Conservation (phyloP, 2,888 invertebrate genomes). For the Punctoribates punctum region DNA sequence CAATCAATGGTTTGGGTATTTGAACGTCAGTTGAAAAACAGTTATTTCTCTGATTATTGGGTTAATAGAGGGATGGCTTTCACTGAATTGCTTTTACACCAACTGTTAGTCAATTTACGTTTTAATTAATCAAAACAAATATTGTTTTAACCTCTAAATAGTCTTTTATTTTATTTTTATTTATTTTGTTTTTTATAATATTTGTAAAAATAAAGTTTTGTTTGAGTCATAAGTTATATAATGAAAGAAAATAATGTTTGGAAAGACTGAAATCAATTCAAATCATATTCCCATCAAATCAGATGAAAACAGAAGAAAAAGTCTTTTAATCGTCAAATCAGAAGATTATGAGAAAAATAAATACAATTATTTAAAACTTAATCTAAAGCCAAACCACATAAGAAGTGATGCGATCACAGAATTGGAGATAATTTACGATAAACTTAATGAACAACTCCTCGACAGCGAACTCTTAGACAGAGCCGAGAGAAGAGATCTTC, state of each 20-base stretch:
- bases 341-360: slow-evolving; percentile 4
- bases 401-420: slow-evolving; percentile 72
- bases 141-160: too few species aligned
- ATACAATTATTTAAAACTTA: not conserved
- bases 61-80: too few species aligned
- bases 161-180: not conserved
- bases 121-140: too few species aligned
- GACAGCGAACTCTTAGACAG: slow-evolving; percentile 76
- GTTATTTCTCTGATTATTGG: too few species aligned
- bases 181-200: not conserved
- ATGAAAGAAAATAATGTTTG: not conserved
- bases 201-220: not conserved
- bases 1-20: not conserved
- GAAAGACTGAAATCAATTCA: not conserved
- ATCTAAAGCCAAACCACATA: not conserved
- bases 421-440: slow-evolving; percentile 78
- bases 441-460: slow-evolving; percentile 62
- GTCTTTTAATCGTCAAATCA: slow-evolving; percentile 12
- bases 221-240: not conserved
- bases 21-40: slow-evolving; percentile 1
- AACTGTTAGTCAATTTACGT: too few species aligned
- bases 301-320: not conserved
- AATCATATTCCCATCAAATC: not conserved
- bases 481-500: slow-evolving; percentile 69
- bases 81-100: too few species aligned